These are phyloP conservation scores for Vipera ursinii DNA, from an alignment of 2,797 vertebrate species.

Conservation along the genomic window DNA sequence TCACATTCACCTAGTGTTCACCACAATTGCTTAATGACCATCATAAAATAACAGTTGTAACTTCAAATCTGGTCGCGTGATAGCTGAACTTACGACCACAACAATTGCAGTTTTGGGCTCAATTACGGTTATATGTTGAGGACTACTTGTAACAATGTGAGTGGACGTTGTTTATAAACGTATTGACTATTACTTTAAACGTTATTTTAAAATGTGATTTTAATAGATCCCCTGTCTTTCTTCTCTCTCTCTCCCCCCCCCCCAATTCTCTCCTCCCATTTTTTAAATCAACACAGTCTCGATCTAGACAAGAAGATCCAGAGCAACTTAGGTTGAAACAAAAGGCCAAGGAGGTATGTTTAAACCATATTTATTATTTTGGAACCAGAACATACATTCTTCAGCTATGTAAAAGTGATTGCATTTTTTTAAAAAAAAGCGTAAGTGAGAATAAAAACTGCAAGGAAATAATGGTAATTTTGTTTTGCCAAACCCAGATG, in stretches of 20 bases:
- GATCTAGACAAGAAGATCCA: slow-evolving; percentile 93
- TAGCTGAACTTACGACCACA: neutral
- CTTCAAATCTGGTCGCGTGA: neutral
- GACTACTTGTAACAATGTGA: neutral
- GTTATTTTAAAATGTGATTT: neutral
- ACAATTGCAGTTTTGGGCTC: neutral
- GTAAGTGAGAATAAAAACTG: neutral
- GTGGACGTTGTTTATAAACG: neutral
- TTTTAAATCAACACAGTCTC: slow-evolving; percentile 75
- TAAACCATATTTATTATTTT: neutral
- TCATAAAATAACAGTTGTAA: neutral
- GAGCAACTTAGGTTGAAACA: slow-evolving; percentile 92
- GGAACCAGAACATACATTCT: neutral
- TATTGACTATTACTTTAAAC: neutral
- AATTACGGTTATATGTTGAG: neutral
- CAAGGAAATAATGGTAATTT: neutral
- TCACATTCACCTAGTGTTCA: neutral
- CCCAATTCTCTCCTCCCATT: neutral
- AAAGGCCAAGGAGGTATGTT: slow-evolving; percentile 92
- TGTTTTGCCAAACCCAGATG: slow-evolving; percentile 79
- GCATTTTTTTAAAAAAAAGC: slow-evolving; percentile 13
- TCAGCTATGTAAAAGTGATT: neutral
- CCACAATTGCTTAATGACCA: neutral
- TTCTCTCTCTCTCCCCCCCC: neutral
- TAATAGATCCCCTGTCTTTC: neutral